Base-by-base conservation (phyloP, 2,113 vertebrate species). In the Uria aalge region DNA sequence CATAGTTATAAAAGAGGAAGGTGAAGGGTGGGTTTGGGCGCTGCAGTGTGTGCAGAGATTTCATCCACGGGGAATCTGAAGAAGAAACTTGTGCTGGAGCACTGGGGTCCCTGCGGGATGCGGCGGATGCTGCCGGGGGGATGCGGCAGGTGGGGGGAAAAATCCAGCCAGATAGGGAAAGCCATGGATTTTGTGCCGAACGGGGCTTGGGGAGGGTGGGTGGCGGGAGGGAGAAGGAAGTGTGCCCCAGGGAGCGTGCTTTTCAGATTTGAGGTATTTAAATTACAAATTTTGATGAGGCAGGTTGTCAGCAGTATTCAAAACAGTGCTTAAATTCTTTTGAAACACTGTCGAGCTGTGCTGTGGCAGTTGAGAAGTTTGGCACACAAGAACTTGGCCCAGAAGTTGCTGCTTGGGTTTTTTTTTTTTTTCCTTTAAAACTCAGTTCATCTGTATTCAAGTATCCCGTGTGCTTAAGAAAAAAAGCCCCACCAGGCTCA, bases 281-380 rank as follows among this genome's bases (percentile, higher is more conserved):
- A 98, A 98, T 98, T 96, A 98, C 97, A 98, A 97, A 98, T 97
- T 96, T 57, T 74, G 92, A 96, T 80, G 97, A 95, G 96, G 80
- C 94, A 95, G 98, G 96, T 92, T 92, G 96, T 97, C 82, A 76
- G 96, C 96, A 96, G 94, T 92, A 89, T 85, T 96, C 96, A 97
- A 96, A 98, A 97, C 97, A 96, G 94, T 53, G 94, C 95, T 96
- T 79, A 88, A 94, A 85, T 95, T 97, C 97, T 95, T 91, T 55
- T 86, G 94, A 90, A 98, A 95, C 92, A 94, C 97, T 94, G 94
- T 92, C 85, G 95, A 97, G 88, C 89, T n/a, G 67, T 63, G 47
- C 66, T 34, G 87, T 77, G 92, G 95, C 93, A n/a, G 59, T 83
- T 69, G 91, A 92, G 93, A 96, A 96, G 96, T 86, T 93, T 94